Conservation (phyloP, 2,113 vertebrate genomes). For the Cyanoramphus novaezelandiae region DNA sequence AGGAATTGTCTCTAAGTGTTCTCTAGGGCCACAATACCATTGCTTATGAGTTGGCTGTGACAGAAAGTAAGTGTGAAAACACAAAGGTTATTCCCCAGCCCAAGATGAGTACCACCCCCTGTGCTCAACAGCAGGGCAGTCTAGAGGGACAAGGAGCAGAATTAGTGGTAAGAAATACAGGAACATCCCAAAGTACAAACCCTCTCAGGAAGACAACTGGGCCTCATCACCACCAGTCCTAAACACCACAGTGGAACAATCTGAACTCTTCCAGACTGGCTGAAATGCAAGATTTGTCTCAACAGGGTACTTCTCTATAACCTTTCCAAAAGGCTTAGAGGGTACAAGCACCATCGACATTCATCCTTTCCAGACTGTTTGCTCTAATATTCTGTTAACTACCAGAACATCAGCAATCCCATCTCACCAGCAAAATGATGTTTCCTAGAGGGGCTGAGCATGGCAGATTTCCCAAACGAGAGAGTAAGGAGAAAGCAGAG, state of each 20-base stretch:
- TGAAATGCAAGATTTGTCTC: not conserved
- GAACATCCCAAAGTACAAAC: not conserved
- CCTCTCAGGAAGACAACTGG: not conserved
- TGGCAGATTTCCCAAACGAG: rapidly evolving
- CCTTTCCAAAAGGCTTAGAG: not conserved
- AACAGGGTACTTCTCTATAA: not conserved
- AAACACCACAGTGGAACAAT: not conserved
- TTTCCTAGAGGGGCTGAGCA: not conserved
- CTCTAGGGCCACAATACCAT: not conserved
- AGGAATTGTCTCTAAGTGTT: not conserved
- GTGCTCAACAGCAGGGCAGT: rapidly evolving
- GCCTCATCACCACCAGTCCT: not conserved
- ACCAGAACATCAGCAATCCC: not conserved
- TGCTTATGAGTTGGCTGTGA: not conserved
- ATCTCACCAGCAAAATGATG: not conserved
- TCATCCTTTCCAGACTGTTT: not conserved
- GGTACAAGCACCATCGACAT: rapidly evolving
- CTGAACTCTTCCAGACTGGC: not conserved
- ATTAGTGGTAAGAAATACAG: rapidly evolving
- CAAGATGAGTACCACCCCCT: not conserved
- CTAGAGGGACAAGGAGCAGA: not conserved
- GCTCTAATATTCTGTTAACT: not conserved
- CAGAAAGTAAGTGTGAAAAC: not conserved
- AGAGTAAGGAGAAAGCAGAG: not conserved
- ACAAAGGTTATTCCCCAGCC: not conserved